Percentiles rank a stretch among this genome's conserved stretches.
These are phyloP conservation scores for Ommatoiulus sabulosus DNA, from an alignment of 2,888 invertebrate species.

Conservation along the genomic window DNA sequence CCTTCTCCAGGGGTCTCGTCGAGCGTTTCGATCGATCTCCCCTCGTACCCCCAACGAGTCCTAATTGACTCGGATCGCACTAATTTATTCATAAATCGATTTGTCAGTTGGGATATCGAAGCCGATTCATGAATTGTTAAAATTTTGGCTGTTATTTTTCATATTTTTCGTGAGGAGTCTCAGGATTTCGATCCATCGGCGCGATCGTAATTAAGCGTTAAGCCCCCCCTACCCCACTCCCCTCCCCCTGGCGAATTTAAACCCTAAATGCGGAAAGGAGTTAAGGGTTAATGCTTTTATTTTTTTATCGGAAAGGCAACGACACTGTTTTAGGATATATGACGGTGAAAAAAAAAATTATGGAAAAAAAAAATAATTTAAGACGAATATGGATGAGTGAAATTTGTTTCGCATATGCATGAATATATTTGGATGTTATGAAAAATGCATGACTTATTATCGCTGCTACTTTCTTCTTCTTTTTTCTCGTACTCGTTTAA, in stretches of 20 bases:
- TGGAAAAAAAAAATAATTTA: slow-evolving; percentile 21
- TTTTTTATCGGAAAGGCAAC: not conserved
- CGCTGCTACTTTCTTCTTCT: not conserved
- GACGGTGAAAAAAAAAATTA: not conserved
- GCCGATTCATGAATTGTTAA: not conserved
- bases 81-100: not conserved
- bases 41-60: not conserved
- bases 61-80: not conserved
- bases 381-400: slow-evolving; percentile 39
- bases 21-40: not conserved
- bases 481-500: not conserved
- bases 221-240: not conserved
- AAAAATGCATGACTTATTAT: not conserved
- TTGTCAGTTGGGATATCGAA: not conserved
- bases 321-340: not conserved
- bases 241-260: not conserved
- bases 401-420: slow-evolving; percentile 45
- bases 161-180: not conserved
- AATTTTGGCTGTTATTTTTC: not conserved
- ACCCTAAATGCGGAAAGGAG: not conserved
- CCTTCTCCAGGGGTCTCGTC: not conserved
- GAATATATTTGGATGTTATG: slow-evolving; percentile 14
- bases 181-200: not conserved
- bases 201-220: slow-evolving; percentile 15
- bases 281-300: not conserved